These are phyloP conservation scores for Melanaphis sacchari DNA, from an alignment of 1,140 invertebrate genomes.

Conservation along the genomic window DNA sequence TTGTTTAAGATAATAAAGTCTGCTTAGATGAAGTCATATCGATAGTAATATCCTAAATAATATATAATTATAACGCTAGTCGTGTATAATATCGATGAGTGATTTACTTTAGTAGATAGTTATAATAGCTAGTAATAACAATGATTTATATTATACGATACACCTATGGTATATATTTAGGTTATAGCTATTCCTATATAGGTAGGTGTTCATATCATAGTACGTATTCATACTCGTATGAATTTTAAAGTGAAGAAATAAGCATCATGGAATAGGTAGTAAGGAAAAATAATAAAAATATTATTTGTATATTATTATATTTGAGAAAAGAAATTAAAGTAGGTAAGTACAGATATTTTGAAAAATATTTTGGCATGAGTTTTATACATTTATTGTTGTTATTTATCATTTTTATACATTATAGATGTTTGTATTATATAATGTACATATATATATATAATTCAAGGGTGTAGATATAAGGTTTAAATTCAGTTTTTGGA, in stretches of 20 bases:
- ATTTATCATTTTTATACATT: neutral
- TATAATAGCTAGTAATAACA: neutral
- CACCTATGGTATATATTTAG: neutral
- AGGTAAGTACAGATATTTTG: neutral
- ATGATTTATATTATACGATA: neutral
- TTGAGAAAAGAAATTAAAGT: neutral
- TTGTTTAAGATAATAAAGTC: neutral
- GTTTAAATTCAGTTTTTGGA: neutral
- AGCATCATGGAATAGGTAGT: too few species aligned
- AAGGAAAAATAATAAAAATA: too few species aligned
- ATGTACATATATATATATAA: neutral
- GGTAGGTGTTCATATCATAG: neutral
- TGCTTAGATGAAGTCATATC: neutral
- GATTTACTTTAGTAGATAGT: neutral
- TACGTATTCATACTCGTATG: too few species aligned
- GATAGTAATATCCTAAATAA: neutral
- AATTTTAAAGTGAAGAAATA: too few species aligned
- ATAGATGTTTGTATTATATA: neutral
- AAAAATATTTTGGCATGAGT: neutral
- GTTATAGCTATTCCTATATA: neutral
- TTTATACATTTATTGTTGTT: neutral
- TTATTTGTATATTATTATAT: neutral
- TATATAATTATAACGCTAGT: neutral
- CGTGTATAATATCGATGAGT: neutral
- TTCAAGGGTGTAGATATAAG: neutral